These are phyloP conservation scores for Agonum fuliginosum DNA, from an alignment of 2,888 invertebrate genomes.

Conservation along the genomic window DNA sequence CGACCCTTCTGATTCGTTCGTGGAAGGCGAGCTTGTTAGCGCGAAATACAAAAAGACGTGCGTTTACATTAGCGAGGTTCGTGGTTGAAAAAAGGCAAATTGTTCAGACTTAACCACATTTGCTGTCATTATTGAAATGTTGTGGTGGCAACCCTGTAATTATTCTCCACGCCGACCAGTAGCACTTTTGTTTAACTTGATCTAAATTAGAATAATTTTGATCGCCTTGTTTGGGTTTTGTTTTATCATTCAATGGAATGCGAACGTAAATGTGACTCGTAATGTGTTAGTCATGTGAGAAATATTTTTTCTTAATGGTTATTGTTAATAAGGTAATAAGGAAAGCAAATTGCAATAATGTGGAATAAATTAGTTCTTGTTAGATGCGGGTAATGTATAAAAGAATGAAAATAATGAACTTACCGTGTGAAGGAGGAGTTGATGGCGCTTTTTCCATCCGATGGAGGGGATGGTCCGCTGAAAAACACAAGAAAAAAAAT, in stretches of 20 bases:
- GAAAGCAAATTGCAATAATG: constrained; percentile 28
- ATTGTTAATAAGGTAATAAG: constrained; percentile 23
- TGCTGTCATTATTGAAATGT: constrained; percentile 54
- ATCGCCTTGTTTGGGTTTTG: constrained; percentile 19
- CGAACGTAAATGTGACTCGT: constrained; percentile 7
- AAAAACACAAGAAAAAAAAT: constrained; percentile 69
- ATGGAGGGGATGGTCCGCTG: constrained; percentile 77
- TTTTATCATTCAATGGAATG: constrained; percentile 12
- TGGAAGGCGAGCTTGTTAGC: constrained; percentile 32
- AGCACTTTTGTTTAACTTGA: constrained; percentile 48
- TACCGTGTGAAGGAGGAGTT: constrained; percentile 85
- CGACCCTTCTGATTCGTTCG: constrained; percentile 22
- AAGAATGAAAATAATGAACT: constrained; percentile 66
- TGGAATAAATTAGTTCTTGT: constrained; percentile 1
- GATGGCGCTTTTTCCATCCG: constrained; percentile 85
- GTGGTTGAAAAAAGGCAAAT: constrained; percentile 26
- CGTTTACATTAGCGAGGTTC: constrained; percentile 39
- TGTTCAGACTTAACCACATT: constrained; percentile 35
- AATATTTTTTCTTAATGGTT: constrained; percentile 18
- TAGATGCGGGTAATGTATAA: neutral
- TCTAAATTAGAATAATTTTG: constrained; percentile 55
- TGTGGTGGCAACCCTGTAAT: constrained; percentile 44
- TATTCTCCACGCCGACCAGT: constrained; percentile 4
- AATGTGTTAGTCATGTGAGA: neutral
- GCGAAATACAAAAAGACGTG: constrained; percentile 41